phyloP scores from a whole-genome alignment of 2,888 invertebrate species.

The Aleiodes testaceus region DNA sequence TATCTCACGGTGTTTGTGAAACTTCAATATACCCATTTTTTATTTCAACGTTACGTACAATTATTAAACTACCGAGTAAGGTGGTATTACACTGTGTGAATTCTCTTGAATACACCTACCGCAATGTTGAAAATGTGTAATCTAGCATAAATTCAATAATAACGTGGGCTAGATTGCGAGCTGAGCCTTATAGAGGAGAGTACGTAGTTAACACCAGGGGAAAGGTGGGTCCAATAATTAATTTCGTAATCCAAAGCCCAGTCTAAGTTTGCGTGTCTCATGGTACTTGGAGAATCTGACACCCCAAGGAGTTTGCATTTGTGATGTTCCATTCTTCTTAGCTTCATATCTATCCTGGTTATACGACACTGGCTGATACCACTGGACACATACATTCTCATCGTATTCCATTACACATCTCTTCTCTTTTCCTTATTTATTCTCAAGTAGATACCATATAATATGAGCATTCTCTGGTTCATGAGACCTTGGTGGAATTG shows the following conservation, averaged over 20 bases:
- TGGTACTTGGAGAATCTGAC: conserved; percentile 39
- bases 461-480: conserved; percentile 2
- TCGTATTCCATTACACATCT: conserved; percentile 5
- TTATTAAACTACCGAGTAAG: conserved; percentile 8
- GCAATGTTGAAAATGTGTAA: neutral
- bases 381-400: conserved; percentile 43
- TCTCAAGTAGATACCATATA: conserved; percentile 3
- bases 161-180: conserved; percentile 1
- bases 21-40: too few relatives aligned
- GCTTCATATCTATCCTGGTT: conserved; percentile 49
- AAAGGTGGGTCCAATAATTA: conserved; percentile 42
- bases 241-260: conserved; percentile 37
- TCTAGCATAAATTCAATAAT: conserved; percentile 37
- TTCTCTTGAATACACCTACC: conserved; percentile 2
- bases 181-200: neutral
- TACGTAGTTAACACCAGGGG: neutral
- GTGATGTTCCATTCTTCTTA: conserved; percentile 36
- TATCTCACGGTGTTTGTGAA: too few relatives aligned
- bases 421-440: conserved; percentile 10
- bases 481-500: conserved; percentile 1
- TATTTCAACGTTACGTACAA: neutral
- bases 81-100: conserved; percentile 11
- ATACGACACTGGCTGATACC: conserved; percentile 50
- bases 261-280: conserved; percentile 30
- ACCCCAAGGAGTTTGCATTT: conserved; percentile 34